phyloP scores from a whole-genome alignment of 1,140 invertebrate species.

The Anoplolepis gracilipes region DNA sequence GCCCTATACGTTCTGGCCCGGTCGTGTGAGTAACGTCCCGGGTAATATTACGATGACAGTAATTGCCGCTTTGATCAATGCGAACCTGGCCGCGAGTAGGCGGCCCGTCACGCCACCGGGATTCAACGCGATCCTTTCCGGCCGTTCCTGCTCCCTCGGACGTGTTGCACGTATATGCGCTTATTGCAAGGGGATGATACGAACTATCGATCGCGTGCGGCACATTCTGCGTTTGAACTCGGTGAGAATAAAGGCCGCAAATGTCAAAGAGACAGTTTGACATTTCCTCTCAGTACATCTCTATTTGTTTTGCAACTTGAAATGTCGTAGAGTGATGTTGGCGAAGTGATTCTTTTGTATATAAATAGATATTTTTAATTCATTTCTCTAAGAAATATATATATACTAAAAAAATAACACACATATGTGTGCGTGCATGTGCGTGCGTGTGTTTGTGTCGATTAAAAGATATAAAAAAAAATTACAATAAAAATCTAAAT shows the following conservation, averaged over 20 bases:
- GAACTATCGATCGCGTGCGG: conserved; percentile 37
- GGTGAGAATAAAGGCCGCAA: conserved; percentile 11
- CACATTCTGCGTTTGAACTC: conserved; percentile 21
- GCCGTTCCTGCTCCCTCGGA: conserved; percentile 31
- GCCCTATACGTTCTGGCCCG: conserved; percentile 40
- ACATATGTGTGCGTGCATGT: no score
- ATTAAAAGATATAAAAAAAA: neutral
- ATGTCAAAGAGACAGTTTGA: conserved; percentile 25
- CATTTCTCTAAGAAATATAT: neutral
- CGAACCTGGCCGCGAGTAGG: conserved; percentile 77
- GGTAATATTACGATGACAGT: conserved; percentile 84
- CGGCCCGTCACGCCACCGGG: conserved; percentile 74
- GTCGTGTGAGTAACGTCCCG: conserved; percentile 79
- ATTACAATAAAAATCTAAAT: neutral
- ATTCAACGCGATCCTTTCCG: conserved; percentile 73
- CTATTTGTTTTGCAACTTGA: neutral
- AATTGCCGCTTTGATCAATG: conserved; percentile 85
- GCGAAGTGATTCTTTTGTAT: neutral
- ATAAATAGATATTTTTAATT: neutral
- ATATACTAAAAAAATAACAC: no score
- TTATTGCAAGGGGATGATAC: conserved; percentile 55
- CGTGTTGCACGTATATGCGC: conserved; percentile 21
- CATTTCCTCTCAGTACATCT: neutral
- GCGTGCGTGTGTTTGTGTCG: neutral
- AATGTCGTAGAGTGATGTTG: neutral